Base-by-base conservation (phyloP, 2,797 vertebrate species). In the Trematomus bernacchii region DNA sequence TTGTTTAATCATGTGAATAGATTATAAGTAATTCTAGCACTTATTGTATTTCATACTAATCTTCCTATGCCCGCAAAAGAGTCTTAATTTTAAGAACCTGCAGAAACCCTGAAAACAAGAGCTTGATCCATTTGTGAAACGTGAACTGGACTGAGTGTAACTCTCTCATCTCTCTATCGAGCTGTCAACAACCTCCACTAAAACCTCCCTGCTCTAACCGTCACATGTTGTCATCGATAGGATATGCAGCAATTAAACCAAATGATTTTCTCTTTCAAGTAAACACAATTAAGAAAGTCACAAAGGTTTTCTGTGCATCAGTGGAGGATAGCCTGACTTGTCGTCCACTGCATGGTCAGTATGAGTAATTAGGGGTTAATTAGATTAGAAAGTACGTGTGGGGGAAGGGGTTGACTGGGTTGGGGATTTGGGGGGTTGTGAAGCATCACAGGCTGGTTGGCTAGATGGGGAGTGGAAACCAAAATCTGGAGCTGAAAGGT, bases 331-430 rank as follows among this genome's bases (percentile, higher is more conserved):
- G 65, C 76, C 61, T 62, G 59, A 76, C 82, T 78, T 37, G 53
- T 50, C 79, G 84, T 86, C 88, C 62, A 63, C 83, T 87, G 87
- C 85, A 68, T 89, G 90, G 90, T 87, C 90, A 90, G 84, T 85
- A 76, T 87, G 89, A 91, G 91, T 89, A 90, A 93, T 94, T 94
- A 92, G 86, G 85, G 90, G 91, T 93, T 93, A 93, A 94, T 94
- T 92, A 91, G 90, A 93, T 93, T n/a, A n/a, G 91, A 91, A 90
- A 92, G 90, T 91, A 74, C 53, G 37, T 18, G 84, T 84, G 90
- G 93, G 93, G 93, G 91, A 90, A 87, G 92, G 92, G 89, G 65
- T 71, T 33, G 77, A 30, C 79, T 73, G 83, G 81, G 85, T 85
- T 84, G 86, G 90, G 90, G 91, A 90, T 91, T 92, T 91, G 87